Base-by-base conservation (phyloP, 2,113 vertebrate species). In the Pseudorhombus dupliciocellatus region DNA sequence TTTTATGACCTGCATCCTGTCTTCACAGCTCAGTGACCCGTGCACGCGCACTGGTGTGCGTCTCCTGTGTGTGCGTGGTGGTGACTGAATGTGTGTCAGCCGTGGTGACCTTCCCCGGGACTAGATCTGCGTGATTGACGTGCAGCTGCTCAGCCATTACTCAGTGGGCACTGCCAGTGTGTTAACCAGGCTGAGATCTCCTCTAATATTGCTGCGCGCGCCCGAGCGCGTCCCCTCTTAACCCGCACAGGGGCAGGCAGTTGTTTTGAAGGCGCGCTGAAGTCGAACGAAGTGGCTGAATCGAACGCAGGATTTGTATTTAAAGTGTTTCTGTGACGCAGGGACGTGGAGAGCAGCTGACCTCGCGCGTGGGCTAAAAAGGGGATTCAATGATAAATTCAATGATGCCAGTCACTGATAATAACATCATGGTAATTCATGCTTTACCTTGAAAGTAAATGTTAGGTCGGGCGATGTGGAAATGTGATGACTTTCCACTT, bases 91-190 rank as follows among this genome's bases (percentile, higher is more conserved):
- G 68, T 59, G 61, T 50, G 69, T 53, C 64, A 79, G 85, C 70
- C 71, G 58, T 57, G 73, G 73, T 91, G 90, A 92, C 88, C 83
- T 91, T 93, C 87, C 30, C n/a, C n/a, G n/a, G n/a, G n/a, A n/a
- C n/a, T n/a, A 70, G 53, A 74, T 83, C 81, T 89, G 85, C 66
- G 51, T 85, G 31, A 80, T 66, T 72, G 73, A 87, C 74, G 75
- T 65, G 89, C 79, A 89, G 67, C 73, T 87, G 79, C 74, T 81
- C 63, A 86, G 48, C 56, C 64, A 55, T 76, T 75, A 77, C 83
- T 73, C 70, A 81, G 66, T n/a, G 24, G 20, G 72, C 25, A 42
- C 10, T 79, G 66, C 54, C 73, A 78, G 84, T 68, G 31, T 75
- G 69, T 15, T 61, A 67, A 73, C 69, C 51, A 84, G 60, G 42